Evolutionary conservation across 2,113 vertebrate species (phyloP).

Genomic region (Ptilorrhoa leucosticta): DNA sequence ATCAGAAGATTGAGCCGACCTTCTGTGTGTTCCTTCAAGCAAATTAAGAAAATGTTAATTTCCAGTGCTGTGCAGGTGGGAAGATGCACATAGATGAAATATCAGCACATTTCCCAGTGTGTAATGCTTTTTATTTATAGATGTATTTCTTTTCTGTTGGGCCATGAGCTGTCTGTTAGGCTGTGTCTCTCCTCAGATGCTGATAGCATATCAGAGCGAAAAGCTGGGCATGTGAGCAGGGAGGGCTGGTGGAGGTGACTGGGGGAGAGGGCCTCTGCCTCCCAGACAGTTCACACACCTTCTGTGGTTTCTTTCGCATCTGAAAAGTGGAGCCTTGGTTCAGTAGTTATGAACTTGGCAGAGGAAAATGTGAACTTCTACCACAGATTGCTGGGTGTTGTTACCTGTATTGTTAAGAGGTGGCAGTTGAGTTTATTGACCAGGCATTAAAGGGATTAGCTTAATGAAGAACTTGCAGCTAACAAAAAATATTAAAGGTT

Average conservation of each 20-base stretch:
- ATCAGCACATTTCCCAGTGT: neutral
- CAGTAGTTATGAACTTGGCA: neutral
- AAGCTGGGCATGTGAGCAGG: rapidly evolving
- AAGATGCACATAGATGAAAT: neutral
- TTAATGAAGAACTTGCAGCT: neutral
- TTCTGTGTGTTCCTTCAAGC: neutral
- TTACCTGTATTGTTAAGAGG: neutral
- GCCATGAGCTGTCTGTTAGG: neutral
- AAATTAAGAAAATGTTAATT: neutral
- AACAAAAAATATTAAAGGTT: neutral
- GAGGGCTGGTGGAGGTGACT: too few species aligned
- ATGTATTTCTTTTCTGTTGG: neutral
- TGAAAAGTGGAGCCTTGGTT: neutral
- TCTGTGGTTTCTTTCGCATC: neutral
- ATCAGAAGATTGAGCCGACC: neutral
- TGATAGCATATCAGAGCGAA: neutral
- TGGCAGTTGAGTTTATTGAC: neutral
- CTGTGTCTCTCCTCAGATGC: neutral
- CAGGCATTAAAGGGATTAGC: neutral
- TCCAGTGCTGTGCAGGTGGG: neutral
- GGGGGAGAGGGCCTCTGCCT: neutral
- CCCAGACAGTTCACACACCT: neutral
- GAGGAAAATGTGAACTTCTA: neutral
- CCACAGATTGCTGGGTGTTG: neutral
- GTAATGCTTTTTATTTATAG: neutral